Conservation (phyloP, 2,888 invertebrate genomes). For the Watsonalla cultraria region DNA sequence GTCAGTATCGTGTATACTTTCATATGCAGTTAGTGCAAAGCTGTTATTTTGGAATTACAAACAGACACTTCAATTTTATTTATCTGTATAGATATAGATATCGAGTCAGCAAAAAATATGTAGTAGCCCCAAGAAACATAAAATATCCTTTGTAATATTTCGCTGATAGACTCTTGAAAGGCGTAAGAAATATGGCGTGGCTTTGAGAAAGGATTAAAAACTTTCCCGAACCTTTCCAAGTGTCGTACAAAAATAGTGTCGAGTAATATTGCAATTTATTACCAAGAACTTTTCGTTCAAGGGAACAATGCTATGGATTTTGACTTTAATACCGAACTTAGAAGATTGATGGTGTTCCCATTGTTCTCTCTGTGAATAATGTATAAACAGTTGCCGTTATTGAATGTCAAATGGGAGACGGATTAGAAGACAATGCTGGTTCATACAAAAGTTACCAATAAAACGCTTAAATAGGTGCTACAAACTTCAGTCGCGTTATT, state of each 20-base stretch:
- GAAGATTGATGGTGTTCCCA: constrained; percentile 4
- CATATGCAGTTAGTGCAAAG: no score
- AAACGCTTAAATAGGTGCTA: no score
- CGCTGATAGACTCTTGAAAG: not conserved
- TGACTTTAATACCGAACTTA: not conserved
- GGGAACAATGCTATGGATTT: constrained; percentile 6
- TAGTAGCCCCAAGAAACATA: no score
- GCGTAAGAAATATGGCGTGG: not conserved
- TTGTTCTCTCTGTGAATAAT: constrained; percentile 4
- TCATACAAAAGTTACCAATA: no score
- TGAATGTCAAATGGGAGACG: not conserved
- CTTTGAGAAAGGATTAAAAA: not conserved
- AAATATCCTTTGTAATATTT: no score
- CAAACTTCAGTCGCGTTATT: no score
- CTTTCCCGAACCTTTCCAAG: not conserved
- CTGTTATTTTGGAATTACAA: no score
- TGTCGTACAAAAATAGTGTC: not conserved
- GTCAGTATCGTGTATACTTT: no score
- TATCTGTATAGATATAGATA: no score
- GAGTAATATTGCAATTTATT: constrained; percentile 4
- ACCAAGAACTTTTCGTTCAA: constrained; percentile 2
- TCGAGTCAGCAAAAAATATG: no score
- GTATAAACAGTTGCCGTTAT: not conserved
- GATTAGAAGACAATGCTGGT: not conserved
- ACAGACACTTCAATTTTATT: no score